These are phyloP conservation scores for Gambusia affinis DNA, from an alignment of 2,113 vertebrate species.

Conservation along the genomic window DNA sequence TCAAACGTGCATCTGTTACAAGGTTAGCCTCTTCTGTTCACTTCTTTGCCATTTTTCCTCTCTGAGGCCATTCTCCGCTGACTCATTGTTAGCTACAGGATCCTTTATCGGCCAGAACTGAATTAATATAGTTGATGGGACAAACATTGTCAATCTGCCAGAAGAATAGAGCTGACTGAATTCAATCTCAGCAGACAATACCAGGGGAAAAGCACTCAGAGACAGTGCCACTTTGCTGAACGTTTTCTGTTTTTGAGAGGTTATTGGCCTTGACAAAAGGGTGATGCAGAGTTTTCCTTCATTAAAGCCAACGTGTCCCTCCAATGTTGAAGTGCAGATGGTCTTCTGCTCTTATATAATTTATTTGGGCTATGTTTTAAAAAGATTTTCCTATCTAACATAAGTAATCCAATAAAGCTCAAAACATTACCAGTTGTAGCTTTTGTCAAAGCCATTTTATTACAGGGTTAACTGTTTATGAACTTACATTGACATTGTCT, in stretches of 20 bases:
- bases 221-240: constrained; percentile 59
- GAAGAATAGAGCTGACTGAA: constrained; percentile 80
- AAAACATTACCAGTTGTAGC: constrained; percentile 38
- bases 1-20: constrained; percentile 55
- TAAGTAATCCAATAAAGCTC: background rate
- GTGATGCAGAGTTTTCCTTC: constrained; percentile 72
- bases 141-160: constrained; percentile 81
- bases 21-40: constrained; percentile 45
- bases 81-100: constrained; percentile 80
- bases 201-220: constrained; percentile 59
- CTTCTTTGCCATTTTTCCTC: constrained; percentile 28
- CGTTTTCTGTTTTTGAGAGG: constrained; percentile 65
- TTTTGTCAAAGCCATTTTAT: constrained; percentile 70
- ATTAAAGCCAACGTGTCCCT: constrained; percentile 63
- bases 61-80: constrained; percentile 64
- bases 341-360: constrained; percentile 6
- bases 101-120: constrained; percentile 75
- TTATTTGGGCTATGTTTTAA: constrained; percentile 14
- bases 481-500: constrained; percentile 48
- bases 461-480: constrained; percentile 36
- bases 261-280: constrained; percentile 71
- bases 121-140: constrained; percentile 81
- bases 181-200: constrained; percentile 82
- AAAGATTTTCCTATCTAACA: background rate
- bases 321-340: constrained; percentile 28